Evolutionary conservation across 2,113 vertebrate genomes (phyloP), one percentile per base, ranked within the genome.

Genomic region (Chaenogobius annularis): DNA sequence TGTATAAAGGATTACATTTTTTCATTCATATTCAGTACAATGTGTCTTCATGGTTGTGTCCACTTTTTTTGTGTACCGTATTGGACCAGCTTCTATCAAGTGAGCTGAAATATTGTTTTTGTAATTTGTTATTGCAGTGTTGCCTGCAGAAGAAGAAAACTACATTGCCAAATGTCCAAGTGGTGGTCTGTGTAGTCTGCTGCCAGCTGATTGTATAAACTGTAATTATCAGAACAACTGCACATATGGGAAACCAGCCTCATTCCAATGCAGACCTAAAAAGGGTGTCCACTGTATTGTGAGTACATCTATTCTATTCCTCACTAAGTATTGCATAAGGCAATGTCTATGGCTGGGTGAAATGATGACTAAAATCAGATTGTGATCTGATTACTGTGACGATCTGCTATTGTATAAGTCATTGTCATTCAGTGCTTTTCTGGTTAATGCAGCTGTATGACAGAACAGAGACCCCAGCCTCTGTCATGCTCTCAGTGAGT

Each of bases 191-290:
- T 99, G 97, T 85, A 93, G 66, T 65, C 93, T 91, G 10, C 85
- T 99, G 79, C 95, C 96, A 12, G 92, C 96, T 31, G 92, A 94
- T 67, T 99, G 97, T 48, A 84, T 98, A 72, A 90, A 86, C 0
- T 99, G 97, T 69, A 89, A 77, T 50, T 95, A 92, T 10, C 96
- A 97, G 44, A 90, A 91, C 83, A 97, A 97, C 79, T 99, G 97
- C 80, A 67, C 91, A 10, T 98, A 98, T 61, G 96, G 95, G 67
- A 97, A 94, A 79, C 85, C 81, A 0, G 90, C 91, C 2, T 82
- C 89, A 55, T 97, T 96, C 85, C 92, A 92, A 74, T 99, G 97
- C 84, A 90, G 68, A 50, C 86, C 94, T 73, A 96, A 94, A 66
- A 91, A 92, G 3, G 93, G 92, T 0, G 93, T 99, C 44, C 94